A percentile compares a stretch with the other conserved stretches of the same genome.
Conservation (phyloP, 2,113 vertebrate species). For the Barbus barbus region DNA sequence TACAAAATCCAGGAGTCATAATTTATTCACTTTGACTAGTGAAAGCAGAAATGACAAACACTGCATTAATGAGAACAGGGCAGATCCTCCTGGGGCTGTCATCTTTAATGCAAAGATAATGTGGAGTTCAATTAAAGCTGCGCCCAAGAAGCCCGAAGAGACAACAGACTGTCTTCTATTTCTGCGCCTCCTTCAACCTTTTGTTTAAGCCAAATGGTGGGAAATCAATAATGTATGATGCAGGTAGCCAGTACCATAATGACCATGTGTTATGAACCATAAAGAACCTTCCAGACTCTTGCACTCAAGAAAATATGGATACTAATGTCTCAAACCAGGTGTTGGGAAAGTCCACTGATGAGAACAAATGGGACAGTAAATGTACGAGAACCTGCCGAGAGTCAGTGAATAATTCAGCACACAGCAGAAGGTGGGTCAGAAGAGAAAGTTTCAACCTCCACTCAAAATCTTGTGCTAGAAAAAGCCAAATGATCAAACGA, state of each 20-base stretch:
- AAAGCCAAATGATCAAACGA: not conserved
- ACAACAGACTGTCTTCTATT: conserved; percentile 39
- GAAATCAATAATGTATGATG: conserved; percentile 48
- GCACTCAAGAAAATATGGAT: conserved; percentile 35
- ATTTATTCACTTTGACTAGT: conserved; percentile 56
- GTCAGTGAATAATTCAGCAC: conserved; percentile 45
- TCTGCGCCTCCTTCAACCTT: conserved; percentile 32
- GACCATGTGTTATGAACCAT: conserved; percentile 21
- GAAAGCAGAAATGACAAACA: conserved; percentile 46
- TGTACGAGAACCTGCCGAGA: conserved; percentile 6
- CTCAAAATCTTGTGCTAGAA: not conserved
- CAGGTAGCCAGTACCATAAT: conserved; percentile 30
- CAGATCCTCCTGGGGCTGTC: conserved; percentile 45
- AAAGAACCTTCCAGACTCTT: conserved; percentile 1
- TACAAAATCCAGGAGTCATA: conserved; percentile 42
- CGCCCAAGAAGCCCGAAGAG: conserved; percentile 32
- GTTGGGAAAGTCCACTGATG: conserved; percentile 27
- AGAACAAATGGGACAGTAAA: conserved; percentile 30
- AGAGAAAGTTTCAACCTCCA: not conserved
- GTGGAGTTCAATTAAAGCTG: conserved; percentile 47
- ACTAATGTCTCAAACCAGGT: conserved; percentile 28
- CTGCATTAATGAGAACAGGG: conserved; percentile 45
- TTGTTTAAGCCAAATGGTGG: conserved; percentile 45
- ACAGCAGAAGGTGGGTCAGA: conserved; percentile 33
- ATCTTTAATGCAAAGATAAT: conserved; percentile 53